Percentiles rank a stretch among this genome's conserved stretches.
phyloP scores from a whole-genome alignment of 2,113 vertebrate genomes.

The Hipposideros armiger region DNA sequence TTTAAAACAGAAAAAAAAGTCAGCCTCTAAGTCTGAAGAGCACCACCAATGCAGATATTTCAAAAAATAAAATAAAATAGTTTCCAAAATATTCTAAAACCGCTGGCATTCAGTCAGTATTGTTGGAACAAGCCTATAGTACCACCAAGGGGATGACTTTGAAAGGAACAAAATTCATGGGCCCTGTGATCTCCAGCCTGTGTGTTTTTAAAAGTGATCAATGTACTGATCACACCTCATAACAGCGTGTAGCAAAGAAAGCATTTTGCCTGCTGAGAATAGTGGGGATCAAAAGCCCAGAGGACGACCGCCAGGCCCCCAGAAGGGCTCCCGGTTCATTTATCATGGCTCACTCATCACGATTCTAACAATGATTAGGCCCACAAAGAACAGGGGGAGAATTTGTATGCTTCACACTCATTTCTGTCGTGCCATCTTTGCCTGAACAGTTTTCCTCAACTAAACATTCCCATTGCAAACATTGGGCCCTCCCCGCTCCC shows the following conservation, averaged over 20 bases:
- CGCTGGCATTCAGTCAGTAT: neutral
- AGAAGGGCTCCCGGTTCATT: neutral
- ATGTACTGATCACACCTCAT: neutral
- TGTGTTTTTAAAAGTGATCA: neutral
- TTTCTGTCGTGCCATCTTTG: neutral
- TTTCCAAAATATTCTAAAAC: neutral
- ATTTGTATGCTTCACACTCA: neutral
- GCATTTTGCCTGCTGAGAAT: neutral
- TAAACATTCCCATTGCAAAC: neutral
- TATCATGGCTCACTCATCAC: neutral
- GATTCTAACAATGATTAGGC: neutral
- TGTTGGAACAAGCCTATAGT: neutral
- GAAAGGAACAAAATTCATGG: neutral
- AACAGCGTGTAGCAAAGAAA: neutral
- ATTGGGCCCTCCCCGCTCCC: neutral
- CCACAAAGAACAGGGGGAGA: neutral
- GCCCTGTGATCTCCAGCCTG: neutral
- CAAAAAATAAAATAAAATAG: neutral
- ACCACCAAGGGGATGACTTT: neutral
- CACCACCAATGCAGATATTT: neutral
- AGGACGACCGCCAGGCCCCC: neutral
- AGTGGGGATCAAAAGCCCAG: neutral
- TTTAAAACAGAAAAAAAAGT: neutral
- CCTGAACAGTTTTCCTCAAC: neutral
- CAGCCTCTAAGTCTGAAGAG: neutral